Conservation (phyloP, 2,797 vertebrate species). For the Synaphobranchus kaupii region DNA sequence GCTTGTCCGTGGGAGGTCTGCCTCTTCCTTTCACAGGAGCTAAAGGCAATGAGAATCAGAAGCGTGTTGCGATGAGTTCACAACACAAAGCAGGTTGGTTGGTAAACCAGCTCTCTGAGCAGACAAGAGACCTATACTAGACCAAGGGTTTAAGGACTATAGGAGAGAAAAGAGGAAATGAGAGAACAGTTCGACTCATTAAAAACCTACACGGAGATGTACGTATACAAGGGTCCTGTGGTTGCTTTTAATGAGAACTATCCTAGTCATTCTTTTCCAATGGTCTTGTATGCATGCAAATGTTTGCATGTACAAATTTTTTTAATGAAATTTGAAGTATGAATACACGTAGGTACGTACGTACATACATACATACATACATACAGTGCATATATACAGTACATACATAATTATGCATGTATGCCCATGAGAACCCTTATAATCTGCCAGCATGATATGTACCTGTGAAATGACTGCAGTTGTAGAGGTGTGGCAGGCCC, state of each 20-base stretch:
- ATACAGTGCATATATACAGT: too few relatives aligned
- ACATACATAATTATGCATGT: neutral
- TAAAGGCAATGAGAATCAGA: neutral
- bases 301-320: too few relatives aligned
- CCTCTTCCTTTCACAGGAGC: neutral
- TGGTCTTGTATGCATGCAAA: too few relatives aligned
- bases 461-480: neutral
- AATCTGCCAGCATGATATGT: neutral
- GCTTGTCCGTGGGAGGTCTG: neutral
- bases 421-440: neutral
- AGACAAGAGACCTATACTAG: neutral
- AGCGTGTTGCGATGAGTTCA: too few relatives aligned
- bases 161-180: neutral
- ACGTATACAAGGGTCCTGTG: neutral
- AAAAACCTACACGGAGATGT: neutral
- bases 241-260: too few relatives aligned
- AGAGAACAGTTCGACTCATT: neutral
- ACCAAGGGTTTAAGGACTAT: neutral
- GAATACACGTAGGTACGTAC: too few relatives aligned
- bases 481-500: constrained; percentile 29
- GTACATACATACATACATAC: too few relatives aligned
- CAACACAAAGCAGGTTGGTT: neutral
- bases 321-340: too few relatives aligned
- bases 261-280: too few relatives aligned
- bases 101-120: neutral